phyloP scores from a whole-genome alignment of 2,113 vertebrate species.

The Gavialis gangeticus region DNA sequence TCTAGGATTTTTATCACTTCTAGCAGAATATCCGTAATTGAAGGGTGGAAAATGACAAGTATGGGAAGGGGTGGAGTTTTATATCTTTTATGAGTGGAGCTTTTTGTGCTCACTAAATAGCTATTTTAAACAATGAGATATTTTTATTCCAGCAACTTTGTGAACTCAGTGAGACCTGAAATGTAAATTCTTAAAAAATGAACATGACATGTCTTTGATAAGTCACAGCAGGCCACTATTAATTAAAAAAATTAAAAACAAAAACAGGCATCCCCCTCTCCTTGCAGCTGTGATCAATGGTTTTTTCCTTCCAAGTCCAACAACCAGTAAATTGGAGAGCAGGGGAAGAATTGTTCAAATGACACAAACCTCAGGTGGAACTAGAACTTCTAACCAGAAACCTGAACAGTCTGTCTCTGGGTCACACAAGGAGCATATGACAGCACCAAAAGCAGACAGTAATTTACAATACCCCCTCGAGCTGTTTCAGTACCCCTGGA shows the following conservation, averaged over 20 bases:
- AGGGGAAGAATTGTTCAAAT: neutral
- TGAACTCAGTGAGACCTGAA: neutral
- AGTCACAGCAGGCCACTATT: neutral
- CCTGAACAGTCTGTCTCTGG: rapidly evolving
- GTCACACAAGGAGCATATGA: neutral
- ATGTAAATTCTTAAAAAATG: neutral
- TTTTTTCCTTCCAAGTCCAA: neutral
- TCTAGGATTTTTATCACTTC: neutral
- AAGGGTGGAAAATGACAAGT: too few relatives aligned
- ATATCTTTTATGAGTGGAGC: too few relatives aligned
- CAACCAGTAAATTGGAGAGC: neutral
- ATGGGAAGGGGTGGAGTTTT: neutral
- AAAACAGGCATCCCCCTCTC: neutral
- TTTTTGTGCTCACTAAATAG: neutral
- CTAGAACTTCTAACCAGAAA: neutral
- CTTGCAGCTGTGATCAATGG: neutral
- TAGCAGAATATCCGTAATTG: neutral
- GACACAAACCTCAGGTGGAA: neutral
- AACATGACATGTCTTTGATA: neutral
- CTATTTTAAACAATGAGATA: neutral
- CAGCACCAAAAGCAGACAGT: neutral
- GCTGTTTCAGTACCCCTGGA: neutral
- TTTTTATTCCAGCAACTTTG: neutral
- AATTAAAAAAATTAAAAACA: neutral
- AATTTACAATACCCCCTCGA: neutral